A percentile compares a stretch with the other conserved stretches of the same genome.
phyloP scores from a whole-genome alignment of 2,113 vertebrate genomes.

The Oxygymnocypris stewartii region DNA sequence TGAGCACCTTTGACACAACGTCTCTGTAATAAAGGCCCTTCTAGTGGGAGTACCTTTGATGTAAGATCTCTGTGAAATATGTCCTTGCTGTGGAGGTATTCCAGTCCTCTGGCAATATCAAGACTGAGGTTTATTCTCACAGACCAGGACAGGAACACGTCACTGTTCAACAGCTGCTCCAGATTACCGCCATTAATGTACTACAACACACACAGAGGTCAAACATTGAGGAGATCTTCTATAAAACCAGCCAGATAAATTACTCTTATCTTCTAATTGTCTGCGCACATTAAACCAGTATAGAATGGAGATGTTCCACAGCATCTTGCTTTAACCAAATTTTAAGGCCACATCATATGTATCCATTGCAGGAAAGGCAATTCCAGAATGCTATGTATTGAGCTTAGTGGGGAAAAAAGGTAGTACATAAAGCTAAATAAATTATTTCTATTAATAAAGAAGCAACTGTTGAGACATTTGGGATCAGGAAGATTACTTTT shows the following conservation, averaged over 20 bases:
- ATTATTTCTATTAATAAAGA: not conserved
- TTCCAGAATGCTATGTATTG: too few species aligned
- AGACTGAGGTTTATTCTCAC: constrained; percentile 82
- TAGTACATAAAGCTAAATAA: not conserved
- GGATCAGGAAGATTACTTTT: not conserved
- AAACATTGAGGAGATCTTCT: not conserved
- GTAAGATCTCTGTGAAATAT: constrained; percentile 96
- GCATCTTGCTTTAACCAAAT: not conserved
- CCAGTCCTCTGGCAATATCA: constrained; percentile 86
- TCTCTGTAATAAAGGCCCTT: constrained; percentile 93
- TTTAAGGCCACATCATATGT: not conserved
- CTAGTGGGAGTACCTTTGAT: constrained; percentile 92
- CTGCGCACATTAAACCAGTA: not conserved
- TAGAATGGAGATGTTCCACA: not conserved
- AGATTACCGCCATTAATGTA: constrained; percentile 94
- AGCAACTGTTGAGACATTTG: too few species aligned
- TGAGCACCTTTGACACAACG: constrained; percentile 81
- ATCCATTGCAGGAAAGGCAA: not conserved
- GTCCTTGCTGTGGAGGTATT: constrained; percentile 92
- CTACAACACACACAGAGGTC: constrained; percentile 65
- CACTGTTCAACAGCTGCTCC: constrained; percentile 91
- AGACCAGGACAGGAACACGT: constrained; percentile 84
- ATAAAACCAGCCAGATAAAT: not conserved
- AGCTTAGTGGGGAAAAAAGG: too few species aligned
- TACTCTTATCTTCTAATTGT: not conserved